Base-by-base conservation (phyloP, 2,888 invertebrate species). In the Hyposoter didymator region DNA sequence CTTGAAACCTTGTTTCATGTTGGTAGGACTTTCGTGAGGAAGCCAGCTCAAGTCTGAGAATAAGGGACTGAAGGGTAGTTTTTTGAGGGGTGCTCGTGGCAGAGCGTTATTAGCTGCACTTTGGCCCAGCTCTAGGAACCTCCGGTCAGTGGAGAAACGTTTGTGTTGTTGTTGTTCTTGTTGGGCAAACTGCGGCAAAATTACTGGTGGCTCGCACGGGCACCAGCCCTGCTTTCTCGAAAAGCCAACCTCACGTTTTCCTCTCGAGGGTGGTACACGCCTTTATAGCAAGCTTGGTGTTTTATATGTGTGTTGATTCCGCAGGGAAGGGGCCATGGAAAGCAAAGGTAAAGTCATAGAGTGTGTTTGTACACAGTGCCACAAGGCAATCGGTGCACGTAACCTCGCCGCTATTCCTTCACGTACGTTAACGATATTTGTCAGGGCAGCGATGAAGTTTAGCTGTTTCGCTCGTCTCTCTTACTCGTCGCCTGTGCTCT, bases 401-500 rank as follows among this genome's bases (percentile, higher is more conserved):
- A 49, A 76, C 52, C 75, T 62, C 19, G 19, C 43, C 72, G 47
- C 69, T 52, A 6, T 74, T 78, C 81, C 82, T 76, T 67, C 84
- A 87, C 84, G 79, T 88, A 90, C 92, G 91, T 91, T 93, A 93
- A 93, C 91, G 92, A 92, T 92, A 93, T 93, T 93, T 93, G 92
- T 90, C 90, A 90, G 90, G 84, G 85, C 88, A 88, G 88, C 88
- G 89, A 82, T 86, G 88, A 91, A 91, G 90, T 92, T 90, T 88
- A 86, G 85, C 87, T 84, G 83, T 85, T 84, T 84, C 84, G 69
- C 76, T 82, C 86, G 76, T 81, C 90, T 74, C 78, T 62, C 76
- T 78, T 22, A 45, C 55, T 55, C 43, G 64, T 82, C 85, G 73
- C 86, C 79, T 86, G 80, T 82, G 72, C 86, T 88, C 88, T 39